Percentiles rank a stretch among this genome's conserved stretches.
Evolutionary conservation across 2,888 invertebrate species (phyloP).

Genomic region (Ophion slaviceki): DNA sequence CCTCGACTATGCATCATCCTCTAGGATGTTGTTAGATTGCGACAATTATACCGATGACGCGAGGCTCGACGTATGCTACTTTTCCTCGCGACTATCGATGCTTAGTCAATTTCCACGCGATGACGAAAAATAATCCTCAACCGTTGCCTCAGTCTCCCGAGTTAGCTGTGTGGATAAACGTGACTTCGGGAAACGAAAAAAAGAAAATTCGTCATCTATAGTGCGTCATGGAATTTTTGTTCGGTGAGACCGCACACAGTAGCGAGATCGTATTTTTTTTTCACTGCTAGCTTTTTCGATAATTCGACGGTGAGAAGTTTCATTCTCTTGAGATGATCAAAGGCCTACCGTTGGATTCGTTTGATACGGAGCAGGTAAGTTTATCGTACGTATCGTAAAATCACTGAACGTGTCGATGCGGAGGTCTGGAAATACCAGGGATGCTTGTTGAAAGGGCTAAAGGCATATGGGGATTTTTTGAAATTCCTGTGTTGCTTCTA

Average conservation of each 20-base stretch:
- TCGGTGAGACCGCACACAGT: neutral
- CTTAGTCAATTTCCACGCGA: slow-evolving; percentile 17
- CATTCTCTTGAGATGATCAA: no score
- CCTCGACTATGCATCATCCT: slow-evolving; percentile 32
- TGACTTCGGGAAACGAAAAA: neutral
- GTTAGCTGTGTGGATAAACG: neutral
- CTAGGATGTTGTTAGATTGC: slow-evolving; percentile 35
- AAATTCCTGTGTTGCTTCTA: no score
- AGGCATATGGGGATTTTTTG: no score
- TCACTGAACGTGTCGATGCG: no score
- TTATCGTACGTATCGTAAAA: no score
- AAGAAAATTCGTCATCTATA: neutral
- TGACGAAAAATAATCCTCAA: slow-evolving; percentile 41
- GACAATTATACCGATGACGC: slow-evolving; percentile 51
- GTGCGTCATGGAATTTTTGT: slow-evolving; percentile 19
- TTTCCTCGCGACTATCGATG: neutral
- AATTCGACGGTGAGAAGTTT: no score
- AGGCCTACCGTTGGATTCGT: no score
- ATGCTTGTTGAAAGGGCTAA: no score
- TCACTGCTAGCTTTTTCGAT: neutral
- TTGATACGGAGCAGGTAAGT: no score
- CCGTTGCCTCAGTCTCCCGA: neutral
- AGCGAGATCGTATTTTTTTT: neutral
- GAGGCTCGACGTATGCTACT: slow-evolving; percentile 24
- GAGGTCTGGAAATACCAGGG: no score